Evolutionary conservation across 2,113 vertebrate genomes (phyloP), one percentile per base, ranked within the genome.

Genomic region (Tamias sibiricus): DNA sequence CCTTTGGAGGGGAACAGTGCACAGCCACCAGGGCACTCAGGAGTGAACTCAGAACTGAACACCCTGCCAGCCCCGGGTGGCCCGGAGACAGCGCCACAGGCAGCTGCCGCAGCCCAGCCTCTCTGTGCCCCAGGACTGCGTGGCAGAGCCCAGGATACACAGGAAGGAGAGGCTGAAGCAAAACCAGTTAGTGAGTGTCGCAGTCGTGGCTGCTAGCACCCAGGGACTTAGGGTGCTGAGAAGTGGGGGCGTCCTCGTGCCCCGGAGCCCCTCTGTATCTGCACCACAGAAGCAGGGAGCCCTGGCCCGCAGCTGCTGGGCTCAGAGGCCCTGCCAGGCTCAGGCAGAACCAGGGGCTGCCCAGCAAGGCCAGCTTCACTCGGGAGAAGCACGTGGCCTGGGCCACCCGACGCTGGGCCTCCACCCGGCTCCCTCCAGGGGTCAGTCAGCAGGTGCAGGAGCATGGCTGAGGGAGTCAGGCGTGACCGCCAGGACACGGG

Each of bases 171-270:
- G 2, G n/a, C 30, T 19, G 14, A 19, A 93, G 82, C 44, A 13
- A 37, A 2, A 47, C 59, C 59, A n/a, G 12, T 1, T 0, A 17
- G 24, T 11, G 3, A 35, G 37, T 2, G 22, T 37, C 42, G 32
- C 3, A 6, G 6, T 26, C 40, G 1, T 44, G 20, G 9, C 37
- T 14, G n/a, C n/a, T n/a, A n/a, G n/a, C 20, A 42, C 4, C 10
- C 40, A 12, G 20, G n/a, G 35, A 20, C 42, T n/a, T n/a, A n/a
- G n/a, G n/a, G n/a, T n/a, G n/a, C n/a, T n/a, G n/a, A n/a, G n/a
- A n/a, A n/a, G n/a, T n/a, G n/a, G n/a, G n/a, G n/a, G n/a, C 3
- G 5, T 44, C 59, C 59, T 20, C 40, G 22, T 3, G 2, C 37
- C 32, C 77, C 35, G 14, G 77, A 2, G 49, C n/a, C 9, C 30